Conservation (phyloP, 2,888 invertebrate species). For the Pristionchus exspectatus region DNA sequence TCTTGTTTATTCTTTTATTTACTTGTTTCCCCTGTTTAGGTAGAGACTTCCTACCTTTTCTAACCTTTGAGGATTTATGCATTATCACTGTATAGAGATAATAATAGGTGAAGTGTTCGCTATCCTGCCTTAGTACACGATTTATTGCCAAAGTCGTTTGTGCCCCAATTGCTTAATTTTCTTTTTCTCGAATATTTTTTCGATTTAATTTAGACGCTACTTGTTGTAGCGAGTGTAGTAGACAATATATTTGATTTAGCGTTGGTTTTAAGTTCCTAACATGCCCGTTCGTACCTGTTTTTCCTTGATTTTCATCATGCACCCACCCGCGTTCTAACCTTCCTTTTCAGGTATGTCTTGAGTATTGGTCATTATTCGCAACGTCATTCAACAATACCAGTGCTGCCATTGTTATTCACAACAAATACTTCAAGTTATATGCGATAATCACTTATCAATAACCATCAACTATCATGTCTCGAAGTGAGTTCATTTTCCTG, state of each 20-base stretch:
- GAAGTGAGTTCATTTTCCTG: background rate
- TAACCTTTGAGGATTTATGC: background rate
- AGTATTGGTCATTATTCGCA: background rate
- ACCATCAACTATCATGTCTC: constrained; percentile 33
- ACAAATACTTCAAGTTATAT: constrained; percentile 14
- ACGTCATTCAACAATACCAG: constrained; percentile 17
- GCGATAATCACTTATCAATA: constrained; percentile 20
- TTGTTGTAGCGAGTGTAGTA: too few relatives aligned
- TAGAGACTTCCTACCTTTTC: background rate
- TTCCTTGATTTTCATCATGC: background rate
- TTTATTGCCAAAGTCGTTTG: background rate
- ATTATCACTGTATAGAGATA: background rate
- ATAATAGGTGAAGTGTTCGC: background rate
- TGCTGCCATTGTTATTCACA: constrained; percentile 24
- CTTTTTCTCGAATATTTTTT: background rate
- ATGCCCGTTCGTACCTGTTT: background rate
- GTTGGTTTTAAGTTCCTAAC: background rate
- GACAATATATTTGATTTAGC: background rate
- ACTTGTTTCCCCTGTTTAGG: background rate
- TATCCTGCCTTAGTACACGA: background rate
- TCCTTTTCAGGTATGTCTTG: constrained; percentile 23
- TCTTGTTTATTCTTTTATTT: constrained; percentile 2
- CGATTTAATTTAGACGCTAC: background rate
- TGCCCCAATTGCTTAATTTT: background rate
- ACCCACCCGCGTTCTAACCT: background rate